A percentile compares a stretch with the other conserved stretches of the same genome.
These are phyloP conservation scores for Gymnodraco acuticeps DNA, from an alignment of 2,797 vertebrate species.

Conservation along the genomic window DNA sequence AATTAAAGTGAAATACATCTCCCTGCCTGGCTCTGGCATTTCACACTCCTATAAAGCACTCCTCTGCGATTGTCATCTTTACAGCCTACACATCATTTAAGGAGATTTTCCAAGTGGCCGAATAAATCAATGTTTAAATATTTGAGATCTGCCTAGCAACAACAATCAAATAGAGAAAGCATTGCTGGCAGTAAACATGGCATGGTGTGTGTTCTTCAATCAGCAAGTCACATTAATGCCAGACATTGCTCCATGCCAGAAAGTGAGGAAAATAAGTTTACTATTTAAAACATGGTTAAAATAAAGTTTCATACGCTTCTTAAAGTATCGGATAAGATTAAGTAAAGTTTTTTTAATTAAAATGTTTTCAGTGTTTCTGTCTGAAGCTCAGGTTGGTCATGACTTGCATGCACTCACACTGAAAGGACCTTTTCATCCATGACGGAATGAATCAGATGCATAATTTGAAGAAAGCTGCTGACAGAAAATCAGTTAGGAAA, in stretches of 20 bases:
- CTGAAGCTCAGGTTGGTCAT: conserved; percentile 27
- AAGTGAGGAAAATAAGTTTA: conserved; percentile 2
- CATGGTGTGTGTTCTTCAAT: conserved; percentile 40
- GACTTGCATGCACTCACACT: conserved; percentile 33
- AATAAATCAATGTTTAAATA: conserved; percentile 62
- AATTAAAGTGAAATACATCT: conserved; percentile 81
- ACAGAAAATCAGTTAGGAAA: conserved; percentile 84
- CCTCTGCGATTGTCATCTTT: conserved; percentile 86
- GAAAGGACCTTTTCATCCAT: conserved; percentile 81
- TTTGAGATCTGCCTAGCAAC: conserved; percentile 59
- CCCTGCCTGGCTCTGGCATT: conserved; percentile 55
- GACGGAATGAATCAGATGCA: conserved; percentile 78
- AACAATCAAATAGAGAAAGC: conserved; percentile 33
- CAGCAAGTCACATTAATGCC: conserved; percentile 10
- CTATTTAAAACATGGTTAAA: not conserved
- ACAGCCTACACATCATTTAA: conserved; percentile 77
- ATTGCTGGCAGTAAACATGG: conserved; percentile 16
- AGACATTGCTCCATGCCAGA: no score
- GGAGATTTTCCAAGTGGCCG: conserved; percentile 53
- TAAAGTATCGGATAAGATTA: conserved; percentile 24
- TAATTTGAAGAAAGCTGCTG: conserved; percentile 80
- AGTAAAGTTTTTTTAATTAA: conserved; percentile 14
- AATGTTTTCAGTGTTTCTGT: conserved; percentile 33
- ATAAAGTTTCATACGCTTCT: conserved; percentile 5
- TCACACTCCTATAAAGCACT: conserved; percentile 78